Evolutionary conservation across 2,888 invertebrate species (phyloP), one percentile per base, ranked within the genome.

Genomic region (Leucoptera coffeella): DNA sequence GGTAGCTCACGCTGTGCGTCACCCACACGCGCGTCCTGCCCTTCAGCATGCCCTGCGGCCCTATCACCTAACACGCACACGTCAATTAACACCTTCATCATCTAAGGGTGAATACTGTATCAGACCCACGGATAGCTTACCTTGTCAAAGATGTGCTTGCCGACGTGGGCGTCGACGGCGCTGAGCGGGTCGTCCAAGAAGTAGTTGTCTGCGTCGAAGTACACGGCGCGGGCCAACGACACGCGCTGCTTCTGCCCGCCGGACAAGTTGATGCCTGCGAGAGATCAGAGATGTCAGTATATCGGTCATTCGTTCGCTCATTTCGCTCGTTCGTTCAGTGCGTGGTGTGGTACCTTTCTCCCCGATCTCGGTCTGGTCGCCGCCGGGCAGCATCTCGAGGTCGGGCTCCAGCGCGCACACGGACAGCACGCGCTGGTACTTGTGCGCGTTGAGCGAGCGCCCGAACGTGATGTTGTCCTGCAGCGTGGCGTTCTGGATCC

Each of bases 311-410:
- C n/a, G n/a, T n/a, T n/a, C n/a, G n/a, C n/a, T n/a, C n/a, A n/a
- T n/a, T n/a, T n/a, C n/a, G n/a, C n/a, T n/a, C n/a, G n/a, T n/a
- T n/a, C n/a, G n/a, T n/a, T n/a, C n/a, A n/a, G n/a, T n/a, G n/a
- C n/a, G n/a, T n/a, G n/a, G n/a, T n/a, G n/a, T n/a, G n/a, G 9
- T 74, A 53, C 89, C 90, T 67, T 96, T 97, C 61, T 99, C 97
- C 32, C 99, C 99, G 38, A 99, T 97, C 73, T 99, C 97, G 0
- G 97, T 99, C 47, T 80, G 78, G 67, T 99, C 97, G 1, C 96
- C 94, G n/a, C 85, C 94, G 1, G 91, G 89, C 20, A 99, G 59
- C 62, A 96, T 92, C 25, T 90, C 87, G 38, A 99, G 80, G 67
- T 99, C 97, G 0, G 90, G 80, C 38, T 78, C 80, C 28, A 99